Evolutionary conservation across 2,888 invertebrate genomes (phyloP).

Genomic region (Beris chalybata): DNA sequence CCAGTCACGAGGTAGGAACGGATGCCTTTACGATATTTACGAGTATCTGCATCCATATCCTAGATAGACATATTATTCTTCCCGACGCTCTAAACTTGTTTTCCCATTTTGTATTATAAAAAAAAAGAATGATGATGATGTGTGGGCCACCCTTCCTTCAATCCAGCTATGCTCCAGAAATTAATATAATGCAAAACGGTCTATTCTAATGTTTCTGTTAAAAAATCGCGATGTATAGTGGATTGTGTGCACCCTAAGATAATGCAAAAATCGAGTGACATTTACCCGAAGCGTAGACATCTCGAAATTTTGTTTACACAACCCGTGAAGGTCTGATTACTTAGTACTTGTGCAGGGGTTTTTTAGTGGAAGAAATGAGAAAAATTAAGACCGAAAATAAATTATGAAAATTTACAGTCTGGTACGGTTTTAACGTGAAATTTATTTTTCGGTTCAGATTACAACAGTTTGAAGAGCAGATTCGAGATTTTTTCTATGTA

Average conservation of each 20-base stretch:
- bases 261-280: conserved; percentile 32
- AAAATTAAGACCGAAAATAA: conserved; percentile 11
- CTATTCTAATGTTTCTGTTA: conserved; percentile 23
- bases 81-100: conserved; percentile 19
- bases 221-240: neutral
- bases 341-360: conserved; percentile 2
- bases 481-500: too few species aligned
- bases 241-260: conserved; percentile 23
- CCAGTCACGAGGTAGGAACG: conserved; percentile 12
- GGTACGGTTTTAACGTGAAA: too few species aligned
- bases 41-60: conserved; percentile 6
- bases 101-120: conserved; percentile 8
- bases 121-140: conserved; percentile 5
- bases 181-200: conserved; percentile 32
- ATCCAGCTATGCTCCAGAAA: conserved; percentile 19
- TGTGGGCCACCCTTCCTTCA: neutral
- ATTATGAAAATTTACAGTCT: conserved; percentile 3
- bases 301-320: conserved; percentile 32
- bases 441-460: too few species aligned
- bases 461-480: too few species aligned
- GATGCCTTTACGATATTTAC: conserved; percentile 26
- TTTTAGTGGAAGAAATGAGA: conserved; percentile 5
- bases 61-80: conserved; percentile 10
- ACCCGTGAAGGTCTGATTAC: conserved; percentile 19
- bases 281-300: conserved; percentile 15